Conservation (phyloP, 2,797 vertebrate species). For the Selene dorsalis region DNA sequence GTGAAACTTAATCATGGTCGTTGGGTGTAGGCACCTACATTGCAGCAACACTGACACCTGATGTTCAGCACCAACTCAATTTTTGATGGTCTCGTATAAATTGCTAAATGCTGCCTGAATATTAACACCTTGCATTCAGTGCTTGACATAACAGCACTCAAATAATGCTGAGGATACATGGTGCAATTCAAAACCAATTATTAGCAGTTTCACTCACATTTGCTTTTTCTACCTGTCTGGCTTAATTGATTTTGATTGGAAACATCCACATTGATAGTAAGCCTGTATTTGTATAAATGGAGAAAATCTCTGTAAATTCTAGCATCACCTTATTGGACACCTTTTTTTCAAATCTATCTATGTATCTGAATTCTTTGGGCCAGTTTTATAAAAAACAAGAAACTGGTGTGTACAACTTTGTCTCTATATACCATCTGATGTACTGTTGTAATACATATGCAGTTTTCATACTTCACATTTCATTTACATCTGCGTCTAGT, state of each 20-base stretch:
- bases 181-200: background rate
- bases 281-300: background rate
- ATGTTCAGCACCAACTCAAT: background rate
- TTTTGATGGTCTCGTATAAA: background rate
- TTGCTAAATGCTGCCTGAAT: background rate
- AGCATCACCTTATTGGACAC: too few species aligned
- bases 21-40: background rate
- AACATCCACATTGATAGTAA: background rate
- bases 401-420: constrained; percentile 9
- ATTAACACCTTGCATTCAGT: background rate
- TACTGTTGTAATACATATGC: too few species aligned
- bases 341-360: too few species aligned
- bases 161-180: background rate
- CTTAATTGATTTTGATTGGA: background rate
- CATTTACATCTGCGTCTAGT: too few species aligned
- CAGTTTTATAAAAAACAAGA: constrained; percentile 42
- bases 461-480: too few species aligned
- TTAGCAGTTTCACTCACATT: background rate
- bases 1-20: background rate
- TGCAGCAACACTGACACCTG: background rate
- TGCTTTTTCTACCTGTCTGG: background rate
- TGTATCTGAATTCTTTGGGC: constrained; percentile 6
- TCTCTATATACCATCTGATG: too few species aligned
- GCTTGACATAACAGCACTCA: background rate
- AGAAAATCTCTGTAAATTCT: background rate